Percentiles rank a stretch among this genome's conserved stretches.
Evolutionary conservation across 2,797 vertebrate genomes (phyloP).

Genomic region (Coranthus polyacanthus): DNA sequence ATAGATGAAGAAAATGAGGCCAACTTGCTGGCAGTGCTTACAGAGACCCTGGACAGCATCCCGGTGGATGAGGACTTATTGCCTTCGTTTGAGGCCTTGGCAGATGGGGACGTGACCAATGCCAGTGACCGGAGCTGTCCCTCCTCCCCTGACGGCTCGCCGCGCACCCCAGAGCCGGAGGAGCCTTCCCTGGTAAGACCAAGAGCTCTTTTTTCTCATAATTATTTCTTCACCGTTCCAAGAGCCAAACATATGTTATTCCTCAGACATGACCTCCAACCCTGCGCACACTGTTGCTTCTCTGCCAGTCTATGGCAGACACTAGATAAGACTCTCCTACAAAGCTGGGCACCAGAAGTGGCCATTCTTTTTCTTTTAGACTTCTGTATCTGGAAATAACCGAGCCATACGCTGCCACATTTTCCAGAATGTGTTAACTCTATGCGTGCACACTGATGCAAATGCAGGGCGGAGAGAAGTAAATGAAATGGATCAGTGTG

Average conservation of each 20-base stretch:
- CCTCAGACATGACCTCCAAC: constrained; percentile 73
- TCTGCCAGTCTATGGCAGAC: constrained; percentile 51
- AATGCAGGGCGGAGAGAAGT: constrained; percentile 48
- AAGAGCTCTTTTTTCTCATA: constrained; percentile 61
- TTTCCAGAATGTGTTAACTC: constrained; percentile 53
- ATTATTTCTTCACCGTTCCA: constrained; percentile 22
- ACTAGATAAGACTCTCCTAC: constrained; percentile 60
- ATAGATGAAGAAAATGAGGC: constrained; percentile 99
- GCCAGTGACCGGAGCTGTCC: constrained; percentile 96
- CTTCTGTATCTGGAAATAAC: constrained; percentile 22
- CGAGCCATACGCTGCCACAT: constrained; percentile 18
- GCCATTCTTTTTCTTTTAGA: constrained; percentile 48
- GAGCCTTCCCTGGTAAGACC: constrained; percentile 98
- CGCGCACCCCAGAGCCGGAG: constrained; percentile 95
- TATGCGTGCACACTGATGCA: constrained; percentile 45
- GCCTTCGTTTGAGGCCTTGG: constrained; percentile 98
- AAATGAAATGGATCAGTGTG: constrained; percentile 62
- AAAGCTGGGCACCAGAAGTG: constrained; percentile 18
- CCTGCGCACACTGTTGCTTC: constrained; percentile 3
- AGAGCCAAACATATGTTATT: constrained; percentile 16
- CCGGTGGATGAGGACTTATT: constrained; percentile 99
- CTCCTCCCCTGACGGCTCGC: constrained; percentile 93
- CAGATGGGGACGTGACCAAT: constrained; percentile 98
- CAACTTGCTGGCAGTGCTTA: constrained; percentile 99
- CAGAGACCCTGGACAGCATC: constrained; percentile 99